Conservation (phyloP, 2,888 invertebrate genomes). For the Ophioninae sp. region DNA sequence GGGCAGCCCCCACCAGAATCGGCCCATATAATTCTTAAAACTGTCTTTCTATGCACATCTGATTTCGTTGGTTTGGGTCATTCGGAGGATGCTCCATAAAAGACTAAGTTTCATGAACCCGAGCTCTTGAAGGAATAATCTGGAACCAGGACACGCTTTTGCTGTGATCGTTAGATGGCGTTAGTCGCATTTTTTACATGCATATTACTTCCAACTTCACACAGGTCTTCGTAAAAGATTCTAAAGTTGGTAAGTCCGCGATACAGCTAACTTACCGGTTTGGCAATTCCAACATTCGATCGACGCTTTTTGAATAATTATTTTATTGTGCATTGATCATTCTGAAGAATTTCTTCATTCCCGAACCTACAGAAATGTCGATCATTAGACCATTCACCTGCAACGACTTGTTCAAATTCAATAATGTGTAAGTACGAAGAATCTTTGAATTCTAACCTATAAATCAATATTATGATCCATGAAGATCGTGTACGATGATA, state of each 20-base stretch:
- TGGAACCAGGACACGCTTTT: no score
- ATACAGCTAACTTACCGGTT: background rate
- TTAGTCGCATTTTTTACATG: no score
- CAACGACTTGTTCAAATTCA: conserved; percentile 96
- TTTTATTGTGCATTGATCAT: background rate
- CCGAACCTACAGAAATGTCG: conserved; percentile 85
- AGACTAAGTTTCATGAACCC: no score
- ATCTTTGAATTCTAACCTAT: conserved; percentile 37
- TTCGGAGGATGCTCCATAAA: no score
- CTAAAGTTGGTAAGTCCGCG: background rate
- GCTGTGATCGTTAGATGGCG: no score
- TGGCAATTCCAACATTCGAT: background rate
- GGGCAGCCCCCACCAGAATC: no score
- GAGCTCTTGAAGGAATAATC: no score
- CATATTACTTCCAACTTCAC: no score
- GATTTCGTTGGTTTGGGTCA: no score
- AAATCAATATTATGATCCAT: background rate
- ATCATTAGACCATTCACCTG: conserved; percentile 96
- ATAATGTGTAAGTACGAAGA: conserved; percentile 91
- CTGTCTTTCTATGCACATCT: no score
- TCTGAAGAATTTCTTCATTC: background rate
- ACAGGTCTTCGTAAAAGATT: background rate
- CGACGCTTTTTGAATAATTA: background rate
- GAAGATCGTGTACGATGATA: background rate
- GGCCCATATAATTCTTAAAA: no score